Evolutionary conservation across 1,140 invertebrate genomes (phyloP).

Genomic region (Pseudomyrmex pallidus): DNA sequence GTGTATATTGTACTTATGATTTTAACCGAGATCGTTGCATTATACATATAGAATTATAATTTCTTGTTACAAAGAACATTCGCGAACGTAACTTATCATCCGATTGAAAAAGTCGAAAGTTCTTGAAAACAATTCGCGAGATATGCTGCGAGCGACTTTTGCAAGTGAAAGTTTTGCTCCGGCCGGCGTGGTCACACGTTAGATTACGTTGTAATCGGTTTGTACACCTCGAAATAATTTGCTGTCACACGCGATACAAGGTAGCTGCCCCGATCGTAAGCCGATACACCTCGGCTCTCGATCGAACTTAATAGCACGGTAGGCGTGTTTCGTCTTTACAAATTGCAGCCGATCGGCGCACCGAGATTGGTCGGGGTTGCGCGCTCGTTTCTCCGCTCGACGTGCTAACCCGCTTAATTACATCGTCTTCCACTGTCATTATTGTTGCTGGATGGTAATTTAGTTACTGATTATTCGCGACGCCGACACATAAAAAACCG

Average conservation of each 20-base stretch:
- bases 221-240: constrained; percentile 31
- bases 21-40: neutral
- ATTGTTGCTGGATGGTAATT: constrained; percentile 29
- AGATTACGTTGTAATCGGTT: constrained; percentile 41
- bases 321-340: constrained; percentile 34
- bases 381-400: neutral
- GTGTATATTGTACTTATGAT: neutral
- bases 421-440: constrained; percentile 20
- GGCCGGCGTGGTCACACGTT: constrained; percentile 16
- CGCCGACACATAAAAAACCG: neutral
- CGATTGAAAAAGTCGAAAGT: neutral
- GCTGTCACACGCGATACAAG: constrained; percentile 16
- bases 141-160: constrained; percentile 34
- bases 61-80: neutral
- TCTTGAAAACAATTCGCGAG: neutral
- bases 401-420: constrained; percentile 49
- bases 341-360: constrained; percentile 22
- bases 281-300: constrained; percentile 29
- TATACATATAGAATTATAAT: neutral
- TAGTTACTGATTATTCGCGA: constrained; percentile 8
- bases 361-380: neutral
- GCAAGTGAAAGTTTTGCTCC: constrained; percentile 37
- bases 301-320: constrained; percentile 36
- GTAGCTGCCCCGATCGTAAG: neutral
- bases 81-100: neutral